Base-by-base conservation (phyloP, 2,888 invertebrate genomes). In the Chironomus riparius region DNA sequence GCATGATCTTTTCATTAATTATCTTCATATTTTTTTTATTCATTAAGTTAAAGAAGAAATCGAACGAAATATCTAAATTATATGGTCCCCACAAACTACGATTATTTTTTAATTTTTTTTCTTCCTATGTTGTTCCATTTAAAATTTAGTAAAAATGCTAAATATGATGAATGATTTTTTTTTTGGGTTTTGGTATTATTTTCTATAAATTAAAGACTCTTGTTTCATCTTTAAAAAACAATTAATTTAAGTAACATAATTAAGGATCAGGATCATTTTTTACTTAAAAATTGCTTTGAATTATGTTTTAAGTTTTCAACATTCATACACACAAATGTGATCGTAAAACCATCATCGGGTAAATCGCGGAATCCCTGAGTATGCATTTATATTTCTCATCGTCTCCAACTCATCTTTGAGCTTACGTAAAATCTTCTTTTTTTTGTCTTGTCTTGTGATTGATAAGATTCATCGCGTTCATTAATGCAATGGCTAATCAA, bases 81-180 rank as follows among this genome's bases (percentile, higher is more conserved):
- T 21, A 62, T 72, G 72, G 72, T 72, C 72, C 72, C 71, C 72
- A 72, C 15, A 72, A 72, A 62, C 72, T 72, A 72, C 72, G 62
- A 72, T 70, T 47, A 3, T 61, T 50, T 61, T 38, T 65, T 21
- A 22, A 4, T 24, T 65, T 65, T 12, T 24, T 65, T 21, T 21
- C 62, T 10, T 18, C 15, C 56, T 65, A 65, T 65, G 21, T 65
- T 65, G 65, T 65, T 65, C 18, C 56, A 15, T 65, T 22, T 72
- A 72, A 61, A 61, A 72, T 72, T 61, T 61, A 72, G 72, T 72
- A 72, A 50, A 72, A 72, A 72, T 72, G 72, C 72, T 72, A 72
- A 72, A 61, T 62, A 21, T 62, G 21, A n/a, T 28, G 28, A 62
- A 62, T 72, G 72, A 21, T 62, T 68, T 68, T 68, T 68, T 2